Evolutionary conservation across 2,888 invertebrate species (phyloP), one percentile per base, ranked within the genome.

Genomic region (Panopea generosa): DNA sequence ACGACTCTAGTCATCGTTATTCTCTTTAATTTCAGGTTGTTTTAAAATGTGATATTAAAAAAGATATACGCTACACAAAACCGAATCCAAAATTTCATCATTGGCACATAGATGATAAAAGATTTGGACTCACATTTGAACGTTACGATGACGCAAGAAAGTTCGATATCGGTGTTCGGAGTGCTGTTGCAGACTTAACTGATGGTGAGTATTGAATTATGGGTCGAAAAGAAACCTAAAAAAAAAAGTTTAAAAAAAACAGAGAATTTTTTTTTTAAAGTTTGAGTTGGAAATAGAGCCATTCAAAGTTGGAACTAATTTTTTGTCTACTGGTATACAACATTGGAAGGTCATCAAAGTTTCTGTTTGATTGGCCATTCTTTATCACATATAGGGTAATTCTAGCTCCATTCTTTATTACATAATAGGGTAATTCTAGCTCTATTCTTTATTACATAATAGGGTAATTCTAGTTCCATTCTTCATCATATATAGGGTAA

Each of bases 81-180:
- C 98, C 98, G 90, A 98, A 98, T 96, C 98, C 99, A 38, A 98
- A 98, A 53, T 99, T 99, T 95, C 98, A 98, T 94, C 98, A 98
- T 93, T 99, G 98, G 98, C 96, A 96, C 92, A 97, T 97, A 22
- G 98, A 97, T 71, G 97, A 98, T 93, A 97, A 97, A 93, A 96
- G 97, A 85, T 98, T 97, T 94, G 99, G 98, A 59, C 95, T 99
- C 86, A 98, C 98, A 62, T 99, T 99, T 94, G 97, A 97, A 93
- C 97, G 98, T 62, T 97, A 97, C 43, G 97, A 98, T 9, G 93
- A 98, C 94, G 98, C 98, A 40, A 94, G 97, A 81, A 97, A 97
- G 65, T 98, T 98, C 93, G 98, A 98, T 92, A 96, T 96, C 91
- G 98, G 97, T 45, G 97, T 98, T 18, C 94, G 97, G 84, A 96